Conservation (phyloP, 2,113 vertebrate genomes). For the Halichoeres trimaculatus region DNA sequence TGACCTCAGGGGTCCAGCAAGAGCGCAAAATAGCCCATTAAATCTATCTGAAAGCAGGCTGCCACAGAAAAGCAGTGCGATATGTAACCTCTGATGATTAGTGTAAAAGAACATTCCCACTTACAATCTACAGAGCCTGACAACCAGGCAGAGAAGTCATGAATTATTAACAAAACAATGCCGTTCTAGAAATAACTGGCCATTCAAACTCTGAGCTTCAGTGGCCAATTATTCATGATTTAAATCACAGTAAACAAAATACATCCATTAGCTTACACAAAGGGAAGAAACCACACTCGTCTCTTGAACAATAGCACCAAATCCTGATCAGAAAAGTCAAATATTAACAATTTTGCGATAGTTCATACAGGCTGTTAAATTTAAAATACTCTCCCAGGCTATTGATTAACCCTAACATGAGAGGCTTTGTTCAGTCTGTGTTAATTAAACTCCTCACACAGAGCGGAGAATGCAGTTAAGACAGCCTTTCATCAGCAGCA, state of each 20-base stretch:
- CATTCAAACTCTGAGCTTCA: constrained; percentile 27
- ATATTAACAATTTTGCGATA: background rate
- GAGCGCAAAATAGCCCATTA: constrained; percentile 69
- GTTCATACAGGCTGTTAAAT: background rate
- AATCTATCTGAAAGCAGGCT: constrained; percentile 68
- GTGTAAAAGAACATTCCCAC: constrained; percentile 36
- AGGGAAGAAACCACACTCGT: background rate
- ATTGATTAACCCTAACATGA: constrained; percentile 31
- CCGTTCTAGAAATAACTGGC: constrained; percentile 50
- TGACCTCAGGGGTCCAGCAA: constrained; percentile 66
- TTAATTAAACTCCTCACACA: constrained; percentile 49
- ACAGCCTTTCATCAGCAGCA: constrained; percentile 32
- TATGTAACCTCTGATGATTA: constrained; percentile 59
- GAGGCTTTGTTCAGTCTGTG: constrained; percentile 41
- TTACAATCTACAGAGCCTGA: constrained; percentile 52
- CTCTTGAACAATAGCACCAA: background rate
- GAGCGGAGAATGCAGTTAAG: constrained; percentile 25
- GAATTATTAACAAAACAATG: constrained; percentile 67
- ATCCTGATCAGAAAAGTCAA: background rate
- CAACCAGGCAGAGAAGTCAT: constrained; percentile 40
- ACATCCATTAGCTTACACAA: constrained; percentile 10
- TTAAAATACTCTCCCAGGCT: constrained; percentile 15
- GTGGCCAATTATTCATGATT: constrained; percentile 34
- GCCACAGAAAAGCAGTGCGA: constrained; percentile 52
- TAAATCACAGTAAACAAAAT: constrained; percentile 20